phyloP scores from a whole-genome alignment of 1,140 invertebrate genomes.

The Neodiprion virginianus region DNA sequence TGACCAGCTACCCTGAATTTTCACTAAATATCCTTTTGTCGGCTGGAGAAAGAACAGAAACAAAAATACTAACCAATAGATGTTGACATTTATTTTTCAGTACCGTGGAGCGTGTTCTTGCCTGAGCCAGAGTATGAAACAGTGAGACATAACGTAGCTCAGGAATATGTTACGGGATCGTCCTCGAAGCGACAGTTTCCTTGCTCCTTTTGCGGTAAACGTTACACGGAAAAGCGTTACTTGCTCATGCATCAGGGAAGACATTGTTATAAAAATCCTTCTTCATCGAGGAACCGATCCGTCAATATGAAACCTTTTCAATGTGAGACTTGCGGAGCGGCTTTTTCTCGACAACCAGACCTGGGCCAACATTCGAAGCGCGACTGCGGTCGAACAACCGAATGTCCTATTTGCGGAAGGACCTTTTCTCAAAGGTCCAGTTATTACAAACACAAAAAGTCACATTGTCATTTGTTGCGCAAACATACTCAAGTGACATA shows the following conservation, averaged over 20 bases:
- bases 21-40: too few relatives aligned
- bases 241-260: constrained; percentile 10
- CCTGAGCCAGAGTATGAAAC: not conserved
- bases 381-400: constrained; percentile 44
- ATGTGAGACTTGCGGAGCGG: constrained; percentile 44
- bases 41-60: not conserved
- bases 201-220: not conserved
- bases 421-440: constrained; percentile 21
- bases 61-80: not conserved
- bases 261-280: constrained; percentile 18
- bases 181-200: not conserved
- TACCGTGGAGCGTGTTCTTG: not conserved
- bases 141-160: too few relatives aligned
- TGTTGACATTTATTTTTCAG: not conserved
- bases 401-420: constrained; percentile 20
- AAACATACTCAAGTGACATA: not conserved
- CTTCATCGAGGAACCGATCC: not conserved
- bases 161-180: too few relatives aligned
- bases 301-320: constrained; percentile 23
- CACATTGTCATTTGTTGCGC: not conserved
- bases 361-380: constrained; percentile 52
- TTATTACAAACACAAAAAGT: constrained; percentile 22
- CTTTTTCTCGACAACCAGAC: constrained; percentile 47
- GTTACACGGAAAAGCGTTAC: not conserved
- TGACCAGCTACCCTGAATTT: too few relatives aligned